Percentiles rank a stretch among this genome's conserved stretches.
Evolutionary conservation across 2,888 invertebrate species (phyloP).

Genomic region (Furcula furcula): DNA sequence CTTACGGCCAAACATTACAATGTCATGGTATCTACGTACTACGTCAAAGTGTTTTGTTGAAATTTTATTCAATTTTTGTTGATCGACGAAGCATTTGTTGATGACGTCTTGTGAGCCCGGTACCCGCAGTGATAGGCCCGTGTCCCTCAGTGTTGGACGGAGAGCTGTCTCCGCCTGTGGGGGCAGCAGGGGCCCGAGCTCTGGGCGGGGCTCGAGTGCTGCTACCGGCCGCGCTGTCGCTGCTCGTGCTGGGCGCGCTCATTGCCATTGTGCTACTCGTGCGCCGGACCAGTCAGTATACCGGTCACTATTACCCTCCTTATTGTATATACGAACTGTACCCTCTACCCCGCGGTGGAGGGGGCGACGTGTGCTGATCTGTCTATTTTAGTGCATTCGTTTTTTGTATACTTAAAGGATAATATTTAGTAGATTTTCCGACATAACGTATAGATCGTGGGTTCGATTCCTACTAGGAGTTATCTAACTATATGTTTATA

Average conservation of each 20-base stretch:
- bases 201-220: constrained; percentile 85
- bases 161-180: constrained; percentile 85
- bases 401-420: too few species aligned
- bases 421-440: too few species aligned
- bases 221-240: constrained; percentile 84
- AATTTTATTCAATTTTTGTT: too few species aligned
- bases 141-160: constrained; percentile 83
- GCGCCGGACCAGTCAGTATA: constrained; percentile 84
- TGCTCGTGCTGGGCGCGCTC: constrained; percentile 84
- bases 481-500: too few species aligned
- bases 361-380: neutral
- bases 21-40: too few species aligned
- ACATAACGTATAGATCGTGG: too few species aligned
- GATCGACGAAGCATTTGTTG: too few species aligned
- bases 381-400: neutral
- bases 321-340: neutral
- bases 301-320: neutral
- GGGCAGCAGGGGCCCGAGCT: constrained; percentile 84
- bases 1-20: too few species aligned
- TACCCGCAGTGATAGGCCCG: too few species aligned
- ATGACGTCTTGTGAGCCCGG: too few species aligned
- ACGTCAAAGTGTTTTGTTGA: too few species aligned
- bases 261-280: constrained; percentile 87
- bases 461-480: too few species aligned
- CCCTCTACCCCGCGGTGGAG: neutral